Evolutionary conservation across 2,113 vertebrate genomes (phyloP).

Genomic region (Corvus hawaiiensis): DNA sequence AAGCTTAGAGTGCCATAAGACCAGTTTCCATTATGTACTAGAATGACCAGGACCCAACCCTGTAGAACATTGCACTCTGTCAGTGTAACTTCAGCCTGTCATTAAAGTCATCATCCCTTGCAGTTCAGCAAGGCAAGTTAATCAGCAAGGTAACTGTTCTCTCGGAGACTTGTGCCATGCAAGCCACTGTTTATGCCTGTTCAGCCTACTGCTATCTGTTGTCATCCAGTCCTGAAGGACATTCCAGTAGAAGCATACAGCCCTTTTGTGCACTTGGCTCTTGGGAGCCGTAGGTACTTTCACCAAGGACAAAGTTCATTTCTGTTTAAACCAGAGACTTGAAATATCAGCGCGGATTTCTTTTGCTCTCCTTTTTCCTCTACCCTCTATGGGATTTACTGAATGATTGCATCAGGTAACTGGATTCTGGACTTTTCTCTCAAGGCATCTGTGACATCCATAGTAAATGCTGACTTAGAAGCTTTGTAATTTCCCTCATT

Average conservation of each 20-base stretch:
- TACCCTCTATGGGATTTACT: neutral
- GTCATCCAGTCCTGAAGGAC: neutral
- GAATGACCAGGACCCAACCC: neutral
- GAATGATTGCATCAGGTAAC: rapidly evolving
- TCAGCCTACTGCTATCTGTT: neutral
- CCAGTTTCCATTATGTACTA: neutral
- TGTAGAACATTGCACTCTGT: neutral
- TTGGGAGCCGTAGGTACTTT: neutral
- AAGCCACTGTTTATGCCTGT: neutral
- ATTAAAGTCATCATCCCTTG: neutral
- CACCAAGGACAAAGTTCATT: neutral
- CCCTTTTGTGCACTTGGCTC: neutral
- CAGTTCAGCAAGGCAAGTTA: neutral
- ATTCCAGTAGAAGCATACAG: neutral
- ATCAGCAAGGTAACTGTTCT: neutral
- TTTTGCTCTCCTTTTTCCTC: neutral
- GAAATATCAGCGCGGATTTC: neutral
- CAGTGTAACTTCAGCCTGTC: neutral
- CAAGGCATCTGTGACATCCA: neutral
- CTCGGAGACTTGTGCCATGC: neutral
- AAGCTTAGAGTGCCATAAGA: neutral
- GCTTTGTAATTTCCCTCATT: neutral
- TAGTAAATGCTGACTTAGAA: neutral
- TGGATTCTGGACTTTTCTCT: neutral
- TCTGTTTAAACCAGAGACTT: neutral